Evolutionary conservation across 2,797 vertebrate genomes (phyloP).

Genomic region (Sebastes cheni): DNA sequence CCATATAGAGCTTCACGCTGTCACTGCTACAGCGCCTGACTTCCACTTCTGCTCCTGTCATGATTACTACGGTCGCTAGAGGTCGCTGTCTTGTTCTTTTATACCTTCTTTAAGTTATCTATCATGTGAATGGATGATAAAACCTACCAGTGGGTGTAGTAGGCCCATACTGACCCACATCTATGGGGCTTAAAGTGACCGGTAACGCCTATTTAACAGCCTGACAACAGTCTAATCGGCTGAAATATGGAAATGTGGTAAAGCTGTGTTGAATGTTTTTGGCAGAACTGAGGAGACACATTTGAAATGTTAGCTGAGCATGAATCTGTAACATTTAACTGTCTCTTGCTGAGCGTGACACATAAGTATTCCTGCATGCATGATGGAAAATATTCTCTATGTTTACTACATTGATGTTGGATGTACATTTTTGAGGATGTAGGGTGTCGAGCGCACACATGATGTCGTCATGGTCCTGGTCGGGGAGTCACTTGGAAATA

Average conservation of each 20-base stretch:
- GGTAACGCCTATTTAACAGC: no score
- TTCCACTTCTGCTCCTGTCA: no score
- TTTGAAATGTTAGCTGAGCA: conserved; percentile 11
- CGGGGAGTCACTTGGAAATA: conserved; percentile 71
- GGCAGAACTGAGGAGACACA: not conserved
- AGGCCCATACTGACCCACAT: no score
- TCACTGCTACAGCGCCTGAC: no score
- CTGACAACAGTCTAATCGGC: no score
- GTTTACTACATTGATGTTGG: conserved; percentile 60
- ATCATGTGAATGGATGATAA: no score
- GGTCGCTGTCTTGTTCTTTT: no score
- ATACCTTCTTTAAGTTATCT: no score
- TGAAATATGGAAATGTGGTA: not conserved
- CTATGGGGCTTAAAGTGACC: no score
- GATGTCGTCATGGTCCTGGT: conserved; percentile 49
- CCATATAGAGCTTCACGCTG: no score
- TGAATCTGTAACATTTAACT: conserved; percentile 31
- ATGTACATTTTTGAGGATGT: conserved; percentile 55
- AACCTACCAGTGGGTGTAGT: no score
- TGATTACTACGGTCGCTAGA: no score
- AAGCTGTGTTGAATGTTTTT: conserved; percentile 18
- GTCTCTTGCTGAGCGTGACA: conserved; percentile 53
- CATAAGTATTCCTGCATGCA: conserved; percentile 28
- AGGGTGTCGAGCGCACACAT: conserved; percentile 28
- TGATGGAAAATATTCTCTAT: conserved; percentile 56